Evolutionary conservation across 2,888 invertebrate genomes (phyloP).

Genomic region (Cantharis flavilabris): DNA sequence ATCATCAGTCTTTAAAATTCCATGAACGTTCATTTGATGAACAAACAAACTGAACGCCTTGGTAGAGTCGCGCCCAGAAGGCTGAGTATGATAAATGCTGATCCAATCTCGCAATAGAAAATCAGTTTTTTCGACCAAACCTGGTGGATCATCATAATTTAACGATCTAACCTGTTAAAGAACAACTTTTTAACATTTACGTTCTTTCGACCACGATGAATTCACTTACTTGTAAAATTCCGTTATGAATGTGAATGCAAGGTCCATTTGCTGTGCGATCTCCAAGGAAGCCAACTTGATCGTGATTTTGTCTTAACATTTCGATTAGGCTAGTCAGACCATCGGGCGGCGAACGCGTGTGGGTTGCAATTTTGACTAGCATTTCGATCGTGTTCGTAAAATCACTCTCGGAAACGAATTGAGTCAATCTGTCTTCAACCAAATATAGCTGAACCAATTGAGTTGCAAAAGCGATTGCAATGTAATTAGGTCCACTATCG

Average conservation of each 20-base stretch:
- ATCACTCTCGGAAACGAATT: constrained; percentile 81
- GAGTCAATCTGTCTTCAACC: constrained; percentile 79
- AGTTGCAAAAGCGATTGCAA: constrained; percentile 88
- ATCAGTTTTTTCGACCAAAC: constrained; percentile 93
- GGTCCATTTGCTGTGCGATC: constrained; percentile 81
- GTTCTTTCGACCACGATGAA: not conserved
- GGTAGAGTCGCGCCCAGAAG: constrained; percentile 79
- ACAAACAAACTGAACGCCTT: constrained; percentile 95
- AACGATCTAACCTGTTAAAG: constrained; percentile 73
- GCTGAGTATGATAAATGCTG: constrained; percentile 80
- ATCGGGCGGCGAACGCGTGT: constrained; percentile 79
- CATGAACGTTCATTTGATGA: constrained; percentile 94
- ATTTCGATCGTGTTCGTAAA: constrained; percentile 86
- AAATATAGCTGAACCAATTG: constrained; percentile 87
- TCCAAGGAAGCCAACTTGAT: constrained; percentile 70
- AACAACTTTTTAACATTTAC: not conserved
- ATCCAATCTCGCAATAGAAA: constrained; percentile 95
- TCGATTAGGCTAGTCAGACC: constrained; percentile 83
- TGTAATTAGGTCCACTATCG: constrained; percentile 71
- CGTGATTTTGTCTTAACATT: constrained; percentile 74
- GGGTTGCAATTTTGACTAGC: constrained; percentile 75
- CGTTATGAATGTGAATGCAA: constrained; percentile 89
- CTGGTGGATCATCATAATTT: constrained; percentile 92
- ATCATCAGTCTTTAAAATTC: constrained; percentile 96
- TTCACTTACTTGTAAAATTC: constrained; percentile 75